Percentiles rank a stretch among this genome's conserved stretches.
Evolutionary conservation across 1,140 invertebrate species (phyloP).

Genomic region (Maniola jurtina): DNA sequence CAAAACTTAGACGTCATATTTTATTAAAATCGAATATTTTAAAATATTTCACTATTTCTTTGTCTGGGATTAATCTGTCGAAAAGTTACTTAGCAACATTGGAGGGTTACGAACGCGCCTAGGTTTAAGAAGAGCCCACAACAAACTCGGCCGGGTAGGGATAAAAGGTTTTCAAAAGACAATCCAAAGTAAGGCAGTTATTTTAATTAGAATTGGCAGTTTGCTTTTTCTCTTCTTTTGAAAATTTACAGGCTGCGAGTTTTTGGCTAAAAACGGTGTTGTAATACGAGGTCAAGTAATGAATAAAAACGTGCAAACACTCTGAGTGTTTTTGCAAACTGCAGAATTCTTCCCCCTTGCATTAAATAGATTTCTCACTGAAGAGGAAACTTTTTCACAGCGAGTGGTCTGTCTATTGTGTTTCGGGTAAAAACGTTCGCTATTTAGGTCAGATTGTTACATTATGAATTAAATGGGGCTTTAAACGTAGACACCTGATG

Average conservation of each 20-base stretch:
- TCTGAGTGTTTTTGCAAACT: conserved; percentile 16
- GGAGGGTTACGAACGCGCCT: too few relatives aligned
- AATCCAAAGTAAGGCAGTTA: too few relatives aligned
- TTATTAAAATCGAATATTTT: too few relatives aligned
- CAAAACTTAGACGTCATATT: too few relatives aligned
- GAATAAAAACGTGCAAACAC: conserved; percentile 20
- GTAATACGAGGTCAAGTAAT: conserved; percentile 17
- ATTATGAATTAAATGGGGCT: conserved; percentile 2
- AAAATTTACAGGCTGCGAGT: background rate
- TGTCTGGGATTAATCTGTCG: too few relatives aligned
- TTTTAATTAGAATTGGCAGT: background rate
- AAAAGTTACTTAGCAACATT: too few relatives aligned
- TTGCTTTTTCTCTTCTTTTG: background rate
- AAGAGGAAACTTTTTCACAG: conserved; percentile 15
- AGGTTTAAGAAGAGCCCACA: too few relatives aligned
- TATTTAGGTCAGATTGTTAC: conserved; percentile 5
- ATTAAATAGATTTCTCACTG: conserved; percentile 18
- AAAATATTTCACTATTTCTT: too few relatives aligned
- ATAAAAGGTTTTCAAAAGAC: too few relatives aligned
- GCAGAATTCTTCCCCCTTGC: conserved; percentile 14
- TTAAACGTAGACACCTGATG: background rate
- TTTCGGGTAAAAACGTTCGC: conserved; percentile 6
- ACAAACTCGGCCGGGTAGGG: too few relatives aligned
- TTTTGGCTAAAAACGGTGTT: conserved; percentile 1
- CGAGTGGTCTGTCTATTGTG: conserved; percentile 7